Base-by-base conservation (phyloP, 2,113 vertebrate species). In the Empidonax traillii region DNA sequence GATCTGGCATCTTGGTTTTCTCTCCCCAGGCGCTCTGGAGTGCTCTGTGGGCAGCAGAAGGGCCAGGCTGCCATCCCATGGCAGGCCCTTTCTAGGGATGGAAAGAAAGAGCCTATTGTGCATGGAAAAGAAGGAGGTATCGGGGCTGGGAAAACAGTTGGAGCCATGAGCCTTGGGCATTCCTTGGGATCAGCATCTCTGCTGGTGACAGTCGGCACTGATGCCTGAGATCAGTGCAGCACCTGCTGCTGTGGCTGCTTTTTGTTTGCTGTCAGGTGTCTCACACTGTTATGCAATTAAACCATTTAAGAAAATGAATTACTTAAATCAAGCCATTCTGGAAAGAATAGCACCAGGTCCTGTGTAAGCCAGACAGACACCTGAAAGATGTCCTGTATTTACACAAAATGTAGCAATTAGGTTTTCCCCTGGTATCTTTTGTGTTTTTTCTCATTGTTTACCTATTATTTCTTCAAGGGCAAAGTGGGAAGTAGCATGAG, bases 181-280 rank as follows among this genome's bases (percentile, higher is more conserved):
- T 74, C 56, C 65, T 86, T 2, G 3, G 61, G n/a, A 41, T 49
- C 33, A 59, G 41, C 47, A 39, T 74, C 65, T 67, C 72, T 63
- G 56, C 83, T 1, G 13, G 16, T 13, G 39, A 71, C 66, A 46
- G 76, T 69, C 31, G 33, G 46, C 31, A 7, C 2, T 0, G 8
- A 41, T 58, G 27, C 46, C 75, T 39, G 59, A 88, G 72, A 76
- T 90, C 41, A 27, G 82, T 8, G 27, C 14, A 13, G 71, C 75
- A 88, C 47, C 91, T 90, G 82, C 74, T 93, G 61, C 65, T 83
- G 59, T 0, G 12, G 31, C 49, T 90, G 75, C 71, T 55, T 72
- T 90, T 55, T 90, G 83, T 61, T 68, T 92, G 63, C 51, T 88
- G n/a, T 81, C 59, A 89, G 84, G 76, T 94, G 85, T 89, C 61